phyloP scores from a whole-genome alignment of 2,797 vertebrate genomes.

The Cyprinodon diabolis region DNA sequence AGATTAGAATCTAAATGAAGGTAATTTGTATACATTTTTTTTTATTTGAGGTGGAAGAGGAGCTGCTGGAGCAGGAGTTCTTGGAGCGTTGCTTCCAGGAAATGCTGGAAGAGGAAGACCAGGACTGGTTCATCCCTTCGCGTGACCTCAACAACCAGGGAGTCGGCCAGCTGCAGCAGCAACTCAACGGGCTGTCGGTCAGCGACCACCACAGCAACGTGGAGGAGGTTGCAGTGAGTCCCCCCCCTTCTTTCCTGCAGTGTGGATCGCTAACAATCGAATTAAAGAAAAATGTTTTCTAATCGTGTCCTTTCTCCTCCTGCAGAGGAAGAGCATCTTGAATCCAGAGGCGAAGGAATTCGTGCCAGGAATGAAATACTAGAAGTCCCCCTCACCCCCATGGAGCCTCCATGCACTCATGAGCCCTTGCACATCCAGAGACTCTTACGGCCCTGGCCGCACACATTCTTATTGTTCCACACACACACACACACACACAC shows the following conservation, averaged over 20 bases:
- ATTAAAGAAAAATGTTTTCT: background rate
- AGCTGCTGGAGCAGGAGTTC: conserved; percentile 96
- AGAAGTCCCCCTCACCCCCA: conserved; percentile 81
- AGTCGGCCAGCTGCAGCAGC: conserved; percentile 92
- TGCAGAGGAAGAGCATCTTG: conserved; percentile 96
- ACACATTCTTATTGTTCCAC: conserved; percentile 59
- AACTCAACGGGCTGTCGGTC: conserved; percentile 90
- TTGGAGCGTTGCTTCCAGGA: conserved; percentile 98
- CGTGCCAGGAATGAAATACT: conserved; percentile 97
- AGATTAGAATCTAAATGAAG: too few relatives aligned
- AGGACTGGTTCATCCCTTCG: conserved; percentile 97
- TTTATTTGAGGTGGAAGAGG: conserved; percentile 89
- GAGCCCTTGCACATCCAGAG: conserved; percentile 75
- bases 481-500: conserved; percentile 53
- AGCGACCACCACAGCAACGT: conserved; percentile 79
- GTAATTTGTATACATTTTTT: background rate
- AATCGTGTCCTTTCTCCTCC: background rate
- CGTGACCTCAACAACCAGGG: conserved; percentile 93
- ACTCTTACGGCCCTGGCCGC: conserved; percentile 73
- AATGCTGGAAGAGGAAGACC: conserved; percentile 98
- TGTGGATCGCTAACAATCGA: too few relatives aligned
- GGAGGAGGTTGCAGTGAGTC: conserved; percentile 93
- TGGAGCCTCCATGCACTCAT: conserved; percentile 70
- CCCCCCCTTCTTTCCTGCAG: background rate
- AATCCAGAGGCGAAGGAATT: conserved; percentile 99